Percentiles rank a stretch among this genome's conserved stretches.
Evolutionary conservation across 2,888 invertebrate genomes (phyloP).

Genomic region (Troides oblongomaculatus): DNA sequence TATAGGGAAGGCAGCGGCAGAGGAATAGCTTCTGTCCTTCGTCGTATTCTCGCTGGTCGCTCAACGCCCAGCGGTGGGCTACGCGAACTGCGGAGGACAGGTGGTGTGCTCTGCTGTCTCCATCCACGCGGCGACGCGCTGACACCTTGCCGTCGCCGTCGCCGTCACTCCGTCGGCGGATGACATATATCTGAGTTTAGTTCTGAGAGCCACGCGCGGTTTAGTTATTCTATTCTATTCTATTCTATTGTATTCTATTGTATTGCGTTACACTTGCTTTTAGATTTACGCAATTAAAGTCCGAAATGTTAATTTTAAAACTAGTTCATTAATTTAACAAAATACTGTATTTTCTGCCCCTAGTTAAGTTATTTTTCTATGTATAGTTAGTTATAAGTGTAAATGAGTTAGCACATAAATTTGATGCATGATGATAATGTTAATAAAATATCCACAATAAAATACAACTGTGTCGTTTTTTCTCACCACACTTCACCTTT

Average conservation of each 20-base stretch:
- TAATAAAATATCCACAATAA: conserved; percentile 80
- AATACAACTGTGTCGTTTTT: conserved; percentile 63
- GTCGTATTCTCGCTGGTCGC: conserved; percentile 63
- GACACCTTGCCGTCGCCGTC: conserved; percentile 42
- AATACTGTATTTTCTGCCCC: conserved; percentile 78
- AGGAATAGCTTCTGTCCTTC: conserved; percentile 49
- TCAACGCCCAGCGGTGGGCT: conserved; percentile 61
- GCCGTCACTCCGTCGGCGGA: conserved; percentile 47
- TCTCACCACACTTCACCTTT: conserved; percentile 31
- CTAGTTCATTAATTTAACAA: conserved; percentile 75
- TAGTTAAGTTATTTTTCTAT: conserved; percentile 80
- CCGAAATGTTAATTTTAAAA: conserved; percentile 70
- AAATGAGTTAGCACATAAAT: conserved; percentile 79
- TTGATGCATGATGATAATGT: conserved; percentile 80
- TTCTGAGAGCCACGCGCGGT: conserved; percentile 74
- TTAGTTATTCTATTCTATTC: conserved; percentile 48
- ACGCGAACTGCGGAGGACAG: conserved; percentile 54
- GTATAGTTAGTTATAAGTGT: conserved; percentile 80
- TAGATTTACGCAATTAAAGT: conserved; percentile 70
- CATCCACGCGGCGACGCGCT: conserved; percentile 33
- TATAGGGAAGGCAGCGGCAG: conserved; percentile 52
- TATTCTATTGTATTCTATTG: too few species aligned
- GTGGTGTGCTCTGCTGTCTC: conserved; percentile 45
- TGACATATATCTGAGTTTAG: conserved; percentile 38
- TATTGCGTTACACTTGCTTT: conserved; percentile 66